A percentile compares a stretch with the other conserved stretches of the same genome.
These are phyloP conservation scores for Aspiorhynchus laticeps DNA, from an alignment of 2,113 vertebrate species.

Conservation along the genomic window DNA sequence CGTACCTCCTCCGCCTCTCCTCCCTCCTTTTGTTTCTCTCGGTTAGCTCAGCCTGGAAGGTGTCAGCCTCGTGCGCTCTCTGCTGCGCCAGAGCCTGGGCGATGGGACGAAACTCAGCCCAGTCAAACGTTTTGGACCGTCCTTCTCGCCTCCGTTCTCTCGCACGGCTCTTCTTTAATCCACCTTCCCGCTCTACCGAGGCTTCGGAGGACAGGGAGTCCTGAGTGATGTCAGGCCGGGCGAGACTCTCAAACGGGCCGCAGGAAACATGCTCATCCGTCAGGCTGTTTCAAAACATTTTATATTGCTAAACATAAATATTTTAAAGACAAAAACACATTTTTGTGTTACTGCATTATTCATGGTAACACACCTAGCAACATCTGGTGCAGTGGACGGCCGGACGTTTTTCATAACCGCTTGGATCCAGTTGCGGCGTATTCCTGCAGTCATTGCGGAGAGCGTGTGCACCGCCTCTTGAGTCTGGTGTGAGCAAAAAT, in stretches of 20 bases:
- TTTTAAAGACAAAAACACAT: not conserved
- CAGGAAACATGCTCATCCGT: conserved; percentile 73
- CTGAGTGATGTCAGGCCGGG: conserved; percentile 74
- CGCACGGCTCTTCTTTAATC: conserved; percentile 71
- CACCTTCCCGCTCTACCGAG: conserved; percentile 70
- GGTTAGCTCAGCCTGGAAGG: conserved; percentile 65
- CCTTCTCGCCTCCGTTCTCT: conserved; percentile 78
- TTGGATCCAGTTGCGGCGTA: conserved; percentile 84
- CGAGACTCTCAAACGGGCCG: conserved; percentile 68
- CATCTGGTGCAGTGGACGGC: conserved; percentile 79
- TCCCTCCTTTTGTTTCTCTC: conserved; percentile 73
- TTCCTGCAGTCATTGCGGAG: conserved; percentile 83
- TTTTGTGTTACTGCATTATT: not conserved
- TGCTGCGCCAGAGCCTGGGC: conserved; percentile 81
- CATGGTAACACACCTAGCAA: conserved; percentile 71
- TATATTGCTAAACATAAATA: not conserved
- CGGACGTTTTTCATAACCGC: conserved; percentile 81
- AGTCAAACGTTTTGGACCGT: conserved; percentile 82
- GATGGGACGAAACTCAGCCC: conserved; percentile 82
- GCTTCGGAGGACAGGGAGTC: conserved; percentile 75
- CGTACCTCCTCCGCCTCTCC: conserved; percentile 76
- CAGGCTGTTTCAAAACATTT: conserved; percentile 60
- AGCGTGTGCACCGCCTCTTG: conserved; percentile 78
- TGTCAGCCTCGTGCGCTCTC: conserved; percentile 71
- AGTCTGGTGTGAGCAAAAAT: conserved; percentile 65